Percentiles rank a stretch among this genome's conserved stretches.
Conservation (phyloP, 1,140 invertebrate genomes). For the Meteorus sp. region DNA sequence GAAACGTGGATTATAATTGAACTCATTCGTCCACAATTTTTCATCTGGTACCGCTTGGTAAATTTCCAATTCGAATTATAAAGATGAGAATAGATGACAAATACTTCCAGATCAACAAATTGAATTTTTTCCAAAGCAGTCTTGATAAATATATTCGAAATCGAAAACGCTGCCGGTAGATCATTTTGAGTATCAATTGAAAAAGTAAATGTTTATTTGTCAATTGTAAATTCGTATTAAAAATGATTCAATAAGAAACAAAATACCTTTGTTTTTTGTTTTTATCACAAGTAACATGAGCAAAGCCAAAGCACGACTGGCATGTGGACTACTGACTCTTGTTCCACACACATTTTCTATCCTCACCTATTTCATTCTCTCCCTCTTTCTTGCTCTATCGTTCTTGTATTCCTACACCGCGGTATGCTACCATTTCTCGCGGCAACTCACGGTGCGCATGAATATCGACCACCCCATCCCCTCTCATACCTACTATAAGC, state of each 20-base stretch:
- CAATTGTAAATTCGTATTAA: background rate
- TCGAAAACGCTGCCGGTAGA: too few species aligned
- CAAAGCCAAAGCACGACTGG: slow-evolving; percentile 14
- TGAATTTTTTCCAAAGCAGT: too few species aligned
- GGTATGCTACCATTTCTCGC: background rate
- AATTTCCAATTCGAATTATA: too few species aligned
- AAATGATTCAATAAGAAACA: background rate
- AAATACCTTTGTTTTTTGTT: background rate
- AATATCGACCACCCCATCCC: slow-evolving; percentile 49
- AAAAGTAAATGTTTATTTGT: background rate
- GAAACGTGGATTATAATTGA: too few species aligned
- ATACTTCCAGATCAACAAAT: too few species aligned
- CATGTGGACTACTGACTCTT: slow-evolving; percentile 15
- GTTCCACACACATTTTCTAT: too few species aligned
- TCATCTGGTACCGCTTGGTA: too few species aligned
- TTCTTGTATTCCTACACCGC: background rate
- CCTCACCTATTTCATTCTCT: too few species aligned
- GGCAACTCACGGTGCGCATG: slow-evolving; percentile 19
- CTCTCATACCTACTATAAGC: slow-evolving; percentile 24
- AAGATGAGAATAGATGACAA: too few species aligned
- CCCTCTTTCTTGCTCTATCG: background rate
- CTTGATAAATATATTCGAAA: too few species aligned
- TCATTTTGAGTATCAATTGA: too few species aligned
- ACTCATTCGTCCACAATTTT: too few species aligned
- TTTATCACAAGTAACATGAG: background rate